These are phyloP conservation scores for Ennomos erosarius DNA, from an alignment of 2,888 invertebrate genomes.

Conservation along the genomic window DNA sequence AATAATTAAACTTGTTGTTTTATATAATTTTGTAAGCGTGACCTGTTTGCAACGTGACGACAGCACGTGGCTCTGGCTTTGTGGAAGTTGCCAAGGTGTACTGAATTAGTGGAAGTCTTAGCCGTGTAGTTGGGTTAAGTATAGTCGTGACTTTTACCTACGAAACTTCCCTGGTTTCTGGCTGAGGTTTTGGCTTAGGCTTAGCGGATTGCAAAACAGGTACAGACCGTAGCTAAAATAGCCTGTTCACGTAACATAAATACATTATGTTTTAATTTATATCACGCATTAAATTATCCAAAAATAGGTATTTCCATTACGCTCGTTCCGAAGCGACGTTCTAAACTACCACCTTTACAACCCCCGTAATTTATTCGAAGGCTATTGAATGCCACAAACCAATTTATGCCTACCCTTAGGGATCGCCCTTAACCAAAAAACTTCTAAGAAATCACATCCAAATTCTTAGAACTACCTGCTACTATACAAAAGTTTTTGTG, in stretches of 20 bases:
- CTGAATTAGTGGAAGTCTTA: background rate
- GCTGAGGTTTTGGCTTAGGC: too few relatives aligned
- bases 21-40: constrained; percentile 32
- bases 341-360: constrained; percentile 29
- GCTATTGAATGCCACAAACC: constrained; percentile 40
- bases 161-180: too few relatives aligned
- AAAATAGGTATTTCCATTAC: constrained; percentile 3
- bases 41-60: constrained; percentile 17
- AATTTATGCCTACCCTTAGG: constrained; percentile 45
- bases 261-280: background rate
- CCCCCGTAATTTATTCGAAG: constrained; percentile 35
- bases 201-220: too few relatives aligned
- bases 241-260: too few relatives aligned
- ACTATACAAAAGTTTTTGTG: constrained; percentile 52
- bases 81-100: background rate
- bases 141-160: too few relatives aligned
- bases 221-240: too few relatives aligned
- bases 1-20: constrained; percentile 31
- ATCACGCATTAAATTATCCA: background rate
- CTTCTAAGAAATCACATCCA: constrained; percentile 60
- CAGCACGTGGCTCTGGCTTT: constrained; percentile 9
- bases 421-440: constrained; percentile 50
- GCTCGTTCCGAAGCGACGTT: constrained; percentile 5
- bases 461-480: constrained; percentile 69
- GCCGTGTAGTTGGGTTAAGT: too few relatives aligned